Evolutionary conservation across 2,888 invertebrate genomes (phyloP).

Genomic region (Octonoba sinensis): DNA sequence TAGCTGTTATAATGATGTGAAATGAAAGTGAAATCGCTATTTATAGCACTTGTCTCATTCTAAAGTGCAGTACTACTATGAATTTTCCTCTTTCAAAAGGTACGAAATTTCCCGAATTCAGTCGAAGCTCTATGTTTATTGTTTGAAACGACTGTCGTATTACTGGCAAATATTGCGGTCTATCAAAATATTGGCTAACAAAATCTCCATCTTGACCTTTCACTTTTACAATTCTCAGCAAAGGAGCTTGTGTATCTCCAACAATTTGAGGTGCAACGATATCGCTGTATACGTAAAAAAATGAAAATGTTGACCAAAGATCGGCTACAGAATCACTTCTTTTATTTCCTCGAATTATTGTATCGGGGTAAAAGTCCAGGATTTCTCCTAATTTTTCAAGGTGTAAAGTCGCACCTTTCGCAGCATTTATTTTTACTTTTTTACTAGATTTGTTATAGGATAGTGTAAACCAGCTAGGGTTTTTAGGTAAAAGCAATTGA

Average conservation of each 20-base stretch:
- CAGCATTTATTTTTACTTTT: background rate
- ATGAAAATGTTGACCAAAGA: background rate
- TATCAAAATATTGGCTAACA: background rate
- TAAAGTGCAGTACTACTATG: constrained; percentile 12
- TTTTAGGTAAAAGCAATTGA: background rate
- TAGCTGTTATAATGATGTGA: no score
- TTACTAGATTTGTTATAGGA: background rate
- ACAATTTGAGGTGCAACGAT: background rate
- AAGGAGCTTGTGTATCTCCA: background rate
- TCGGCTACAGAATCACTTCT: background rate
- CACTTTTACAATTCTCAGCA: constrained; percentile 17
- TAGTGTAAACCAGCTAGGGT: no score
- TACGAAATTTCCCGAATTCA: constrained; percentile 15
- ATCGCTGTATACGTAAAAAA: background rate
- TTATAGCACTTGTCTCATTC: constrained; percentile 3
- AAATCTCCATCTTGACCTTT: constrained; percentile 14
- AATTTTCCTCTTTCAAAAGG: constrained; percentile 33
- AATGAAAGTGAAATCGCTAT: no score
- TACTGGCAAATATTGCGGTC: constrained; percentile 32
- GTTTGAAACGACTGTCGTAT: constrained; percentile 17
- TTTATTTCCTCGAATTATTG: background rate
- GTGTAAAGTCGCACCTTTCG: background rate
- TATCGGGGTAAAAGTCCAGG: background rate
- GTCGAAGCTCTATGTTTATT: background rate
- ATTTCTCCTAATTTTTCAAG: background rate